These are phyloP conservation scores for Nixonia krombeini DNA, from an alignment of 1,140 invertebrate species.

Conservation along the genomic window DNA sequence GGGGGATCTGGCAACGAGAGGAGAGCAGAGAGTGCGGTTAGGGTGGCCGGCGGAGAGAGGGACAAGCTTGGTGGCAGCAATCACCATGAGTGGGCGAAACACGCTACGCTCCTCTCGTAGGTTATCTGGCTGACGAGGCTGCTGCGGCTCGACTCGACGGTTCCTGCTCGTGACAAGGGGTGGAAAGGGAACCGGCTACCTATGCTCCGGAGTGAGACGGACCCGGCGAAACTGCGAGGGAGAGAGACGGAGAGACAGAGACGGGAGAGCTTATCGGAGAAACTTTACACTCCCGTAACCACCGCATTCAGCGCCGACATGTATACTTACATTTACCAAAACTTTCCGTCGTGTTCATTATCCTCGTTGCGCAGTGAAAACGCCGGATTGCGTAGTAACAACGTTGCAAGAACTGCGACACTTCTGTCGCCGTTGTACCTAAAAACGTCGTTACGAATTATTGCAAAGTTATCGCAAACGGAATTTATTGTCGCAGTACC, in stretches of 20 bases:
- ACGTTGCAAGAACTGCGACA: too few species aligned
- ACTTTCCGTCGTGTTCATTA: conserved; percentile 8
- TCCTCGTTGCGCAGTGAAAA: too few species aligned
- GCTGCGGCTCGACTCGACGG: conserved; percentile 26
- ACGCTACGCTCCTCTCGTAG: conserved; percentile 60
- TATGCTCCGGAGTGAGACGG: background rate
- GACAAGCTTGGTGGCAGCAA: conserved; percentile 55
- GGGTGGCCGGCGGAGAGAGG: conserved; percentile 32
- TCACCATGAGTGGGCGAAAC: conserved; percentile 66
- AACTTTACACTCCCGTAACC: conserved; percentile 31
- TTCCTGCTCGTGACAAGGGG: conserved; percentile 16
- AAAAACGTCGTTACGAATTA: too few species aligned
- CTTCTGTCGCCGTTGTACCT: too few species aligned
- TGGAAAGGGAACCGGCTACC: conserved; percentile 19
- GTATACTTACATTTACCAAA: conserved; percentile 22
- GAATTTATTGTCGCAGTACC: too few species aligned
- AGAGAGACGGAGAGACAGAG: background rate
- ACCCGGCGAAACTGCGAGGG: background rate
- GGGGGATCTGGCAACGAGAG: conserved; percentile 4
- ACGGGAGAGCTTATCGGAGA: conserved; percentile 22
- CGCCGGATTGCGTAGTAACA: too few species aligned
- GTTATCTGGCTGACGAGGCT: conserved; percentile 57
- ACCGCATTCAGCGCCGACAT: conserved; percentile 29
- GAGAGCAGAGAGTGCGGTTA: conserved; percentile 12
- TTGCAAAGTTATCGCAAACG: too few species aligned